Evolutionary conservation across 1,140 invertebrate genomes (phyloP), one percentile per base, ranked within the genome.

Genomic region (Trachymyrmex septentrionalis): DNA sequence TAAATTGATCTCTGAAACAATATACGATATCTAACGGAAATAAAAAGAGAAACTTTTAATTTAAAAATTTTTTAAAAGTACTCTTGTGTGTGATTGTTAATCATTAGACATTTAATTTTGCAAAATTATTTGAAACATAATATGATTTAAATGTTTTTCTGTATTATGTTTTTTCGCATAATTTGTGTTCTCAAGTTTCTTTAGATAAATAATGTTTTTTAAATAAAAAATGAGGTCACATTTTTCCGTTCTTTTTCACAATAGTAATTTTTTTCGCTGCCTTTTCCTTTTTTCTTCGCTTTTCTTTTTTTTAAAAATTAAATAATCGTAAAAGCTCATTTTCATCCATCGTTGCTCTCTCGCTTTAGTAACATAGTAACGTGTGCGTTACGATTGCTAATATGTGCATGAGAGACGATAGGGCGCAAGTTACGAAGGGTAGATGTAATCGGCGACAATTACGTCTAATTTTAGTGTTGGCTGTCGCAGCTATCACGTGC

Each of bases 401-500:
- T 80, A 78, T 10, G 59, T 59, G 85, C 63, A 63, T 24, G 66
- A 30, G 69, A 75, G 21, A 76, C 61, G 66, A 21, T 38, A 50
- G 64, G 21, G 64, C 88, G 69, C 57, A 81, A 69, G 85, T 69
- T 86, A 85, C 57, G 86, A 77, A 88, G 90, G 91, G 91, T 93
- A 93, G 93, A 94, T 94, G 90, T 89, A 91, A 94, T 94, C 94
- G 86, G 69, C 69, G 63, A 87, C 90, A 94, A 94, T 94, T 94
- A 94, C 85, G 87, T 88, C 86, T 92, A 94, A 94, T 94, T 94
- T 92, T 72, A 91, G 87, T 88, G 91, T 88, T 91, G 91, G 71
- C 48, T 73, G 61, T 92, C 85, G 85, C 82, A 61, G 69, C 63
- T 71, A 86, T 85, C 80, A 87, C 81, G 86, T 71, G 80, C 88